Base-by-base conservation (phyloP, 2,888 invertebrate species). In the Dryococelus australis region DNA sequence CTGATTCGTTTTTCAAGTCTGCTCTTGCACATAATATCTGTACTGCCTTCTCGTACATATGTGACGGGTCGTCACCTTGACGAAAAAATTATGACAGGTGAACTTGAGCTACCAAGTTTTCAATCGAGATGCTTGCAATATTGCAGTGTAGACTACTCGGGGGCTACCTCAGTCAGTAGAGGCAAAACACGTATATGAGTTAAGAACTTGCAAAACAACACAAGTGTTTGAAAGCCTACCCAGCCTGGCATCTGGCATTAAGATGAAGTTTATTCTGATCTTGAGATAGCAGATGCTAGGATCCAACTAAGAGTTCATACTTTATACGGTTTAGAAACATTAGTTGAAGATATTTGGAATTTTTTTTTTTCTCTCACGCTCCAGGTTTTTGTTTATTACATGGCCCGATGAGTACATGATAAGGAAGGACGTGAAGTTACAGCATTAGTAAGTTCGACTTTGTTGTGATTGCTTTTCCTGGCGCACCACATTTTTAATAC, bases 401-500 rank as follows among this genome's bases (percentile, higher is more conserved):
- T 20, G 24, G 0, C n/a, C 24, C 5, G 26, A 80, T 80, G 24
- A 5, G 12, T 80, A 80, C 80, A 80, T 80, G 80, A n/a, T 80
- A 84, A 47, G 85, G 27, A 84, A 27, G 27, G 28, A 84, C 35
- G 47, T 84, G 24, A 84, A 35, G 12, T 13, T 27, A 5, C 20
- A 35, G 0, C 86, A 86, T 83, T 35, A 28, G 78, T 86, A 78
- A 86, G 5, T 79, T 86, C 43, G 80, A 86, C 0, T 53, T 53
- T 5, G 28, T 3, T 79, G 86, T 35, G 0, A 86, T 79, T 10
- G 86, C 78, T 86, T 86, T n/a, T 83, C 80, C 87, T 43, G 81
- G 87, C 24, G 47, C 87, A 85, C 6, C 87, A 79, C 47, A n/a
- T 87, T 51, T 88, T 80, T 86, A 80, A 86, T 43, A 85, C 65